Base-by-base conservation (phyloP, 2,113 vertebrate species). In the Nerophis ophidion region DNA sequence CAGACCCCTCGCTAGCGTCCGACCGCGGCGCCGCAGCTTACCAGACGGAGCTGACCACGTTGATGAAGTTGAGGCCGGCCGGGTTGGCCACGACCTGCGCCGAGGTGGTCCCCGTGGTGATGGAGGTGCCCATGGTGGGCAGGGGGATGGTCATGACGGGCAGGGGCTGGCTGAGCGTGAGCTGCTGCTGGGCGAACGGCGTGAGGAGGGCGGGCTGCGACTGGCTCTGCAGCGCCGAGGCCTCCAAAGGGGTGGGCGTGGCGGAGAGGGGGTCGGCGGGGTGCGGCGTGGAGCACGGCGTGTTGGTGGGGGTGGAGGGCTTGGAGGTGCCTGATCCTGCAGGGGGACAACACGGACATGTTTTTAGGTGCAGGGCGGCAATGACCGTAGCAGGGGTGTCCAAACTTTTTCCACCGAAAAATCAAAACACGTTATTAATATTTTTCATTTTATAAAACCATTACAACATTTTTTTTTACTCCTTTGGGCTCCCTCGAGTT, bases 321-420 rank as follows among this genome's bases (percentile, higher is more conserved):
- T 98, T 98, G 78, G 97, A 95, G 84, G 96, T 96, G 87, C 95
- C 95, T 78, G 95, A 96, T 92, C 96, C 96, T 99, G 81, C 86
- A 89, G 14, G 4, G 9, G 36, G 14, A 16, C 3, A 60, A 62
- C 60, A 61, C 5, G 54, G 12, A 17, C 13, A 45, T 36, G 13
- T 1, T 54, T 9, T 40, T 16, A 40, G 38, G 38, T 40, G 38
- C 38, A 40, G 8, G 8, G 5, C 7, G 8, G 38, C 6, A 9
- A 42, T 42, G 11, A 49, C 17, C 26, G 4, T 26, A 26, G 26
- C 26, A 2, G 26, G 26, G 26, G 26, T 26, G 26, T 26, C 26
- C 26, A 26, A 26, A 26, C 26, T 26, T 26, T 26, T 26, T 26
- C 26, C 26, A 26, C 26, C 26, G 2, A 26, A 26, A 26, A 26